These are phyloP conservation scores for Drosophila peninsularis DNA, from an alignment of 2,888 invertebrate genomes.

Conservation along the genomic window DNA sequence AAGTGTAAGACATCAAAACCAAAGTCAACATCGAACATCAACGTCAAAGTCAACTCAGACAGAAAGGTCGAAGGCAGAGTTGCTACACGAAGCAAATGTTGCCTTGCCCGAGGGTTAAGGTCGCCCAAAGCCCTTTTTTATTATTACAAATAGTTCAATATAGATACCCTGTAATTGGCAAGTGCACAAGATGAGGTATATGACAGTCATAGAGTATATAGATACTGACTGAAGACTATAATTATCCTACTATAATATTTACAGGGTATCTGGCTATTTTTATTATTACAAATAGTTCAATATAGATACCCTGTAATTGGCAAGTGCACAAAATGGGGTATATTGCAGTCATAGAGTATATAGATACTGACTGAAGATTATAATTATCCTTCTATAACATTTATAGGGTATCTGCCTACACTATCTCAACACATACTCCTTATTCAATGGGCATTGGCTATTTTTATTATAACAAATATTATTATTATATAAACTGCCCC, in stretches of 20 bases:
- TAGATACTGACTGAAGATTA: not conserved
- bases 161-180: slow-evolving; percentile 7
- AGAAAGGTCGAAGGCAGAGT: slow-evolving; percentile 35
- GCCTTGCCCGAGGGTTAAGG: slow-evolving; percentile 30
- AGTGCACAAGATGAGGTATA: not conserved
- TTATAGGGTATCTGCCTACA: too few relatives aligned
- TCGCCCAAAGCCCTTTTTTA: slow-evolving; percentile 17
- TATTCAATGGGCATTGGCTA: too few relatives aligned
- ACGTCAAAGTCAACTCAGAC: slow-evolving; percentile 27
- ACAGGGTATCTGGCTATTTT: too few relatives aligned
- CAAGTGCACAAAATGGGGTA: not conserved
- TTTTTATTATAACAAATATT: slow-evolving; percentile 12
- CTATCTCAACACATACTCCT: too few relatives aligned
- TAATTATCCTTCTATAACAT: not conserved
- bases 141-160: slow-evolving; percentile 7
- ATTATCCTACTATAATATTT: not conserved
- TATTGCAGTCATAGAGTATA: not conserved
- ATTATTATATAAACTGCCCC: slow-evolving; percentile 3
- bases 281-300: slow-evolving; percentile 8
- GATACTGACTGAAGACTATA: not conserved
- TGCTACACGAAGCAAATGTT: slow-evolving; percentile 14
- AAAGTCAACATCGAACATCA: slow-evolving; percentile 19
- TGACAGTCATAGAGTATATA: not conserved
- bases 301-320: slow-evolving; percentile 6
- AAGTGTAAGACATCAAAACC: slow-evolving; percentile 30